phyloP scores from a whole-genome alignment of 1,140 invertebrate genomes.

The Capitella teleta region DNA sequence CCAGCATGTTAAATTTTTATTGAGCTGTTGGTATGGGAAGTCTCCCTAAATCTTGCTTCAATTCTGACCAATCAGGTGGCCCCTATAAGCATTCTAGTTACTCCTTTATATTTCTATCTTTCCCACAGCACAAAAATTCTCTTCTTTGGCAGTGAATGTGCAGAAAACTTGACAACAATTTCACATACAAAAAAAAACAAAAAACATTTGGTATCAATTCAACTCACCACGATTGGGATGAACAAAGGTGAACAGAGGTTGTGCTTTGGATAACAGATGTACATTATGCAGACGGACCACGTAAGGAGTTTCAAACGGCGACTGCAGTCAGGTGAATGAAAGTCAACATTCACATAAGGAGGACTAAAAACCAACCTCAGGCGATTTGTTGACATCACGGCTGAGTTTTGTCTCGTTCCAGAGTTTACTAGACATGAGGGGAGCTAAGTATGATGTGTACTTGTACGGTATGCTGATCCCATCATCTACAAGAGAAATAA shows the following conservation, averaged over 20 bases:
- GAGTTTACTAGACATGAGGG: constrained; percentile 67
- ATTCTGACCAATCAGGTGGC: background rate
- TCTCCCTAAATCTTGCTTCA: background rate
- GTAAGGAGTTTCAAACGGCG: constrained; percentile 75
- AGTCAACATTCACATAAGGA: too few species aligned
- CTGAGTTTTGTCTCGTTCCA: constrained; percentile 56
- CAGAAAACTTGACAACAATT: background rate
- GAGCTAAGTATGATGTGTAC: constrained; percentile 83
- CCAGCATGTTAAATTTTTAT: too few species aligned
- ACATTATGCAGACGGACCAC: constrained; percentile 87
- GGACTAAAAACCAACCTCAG: constrained; percentile 25
- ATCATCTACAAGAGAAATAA: constrained; percentile 49
- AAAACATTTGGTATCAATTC: background rate
- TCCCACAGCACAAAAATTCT: background rate
- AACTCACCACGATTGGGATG: constrained; percentile 61
- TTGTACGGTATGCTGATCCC: constrained; percentile 84
- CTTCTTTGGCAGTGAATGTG: background rate
- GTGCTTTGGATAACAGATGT: constrained; percentile 65
- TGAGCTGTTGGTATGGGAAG: background rate
- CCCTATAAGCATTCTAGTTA: background rate
- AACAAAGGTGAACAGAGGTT: constrained; percentile 72
- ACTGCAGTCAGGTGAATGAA: constrained; percentile 18
- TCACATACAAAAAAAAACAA: background rate
- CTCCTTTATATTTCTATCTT: background rate
- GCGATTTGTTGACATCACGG: constrained; percentile 51